A percentile compares a stretch with the other conserved stretches of the same genome.
Evolutionary conservation across 1,140 invertebrate species (phyloP).

Genomic region (Phenacoccus solenopsis): DNA sequence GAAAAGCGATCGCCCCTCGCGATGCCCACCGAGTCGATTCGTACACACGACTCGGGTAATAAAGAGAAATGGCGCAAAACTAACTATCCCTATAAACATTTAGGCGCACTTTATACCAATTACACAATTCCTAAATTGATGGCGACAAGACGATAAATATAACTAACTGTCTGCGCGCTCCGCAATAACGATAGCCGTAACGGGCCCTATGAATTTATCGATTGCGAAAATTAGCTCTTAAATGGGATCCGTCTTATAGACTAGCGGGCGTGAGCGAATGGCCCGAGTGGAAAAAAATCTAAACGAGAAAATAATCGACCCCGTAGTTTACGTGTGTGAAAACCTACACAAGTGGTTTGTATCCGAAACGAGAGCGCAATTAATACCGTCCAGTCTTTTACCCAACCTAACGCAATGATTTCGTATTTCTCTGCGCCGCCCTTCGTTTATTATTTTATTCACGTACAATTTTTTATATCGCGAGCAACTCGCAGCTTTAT

Average conservation of each 20-base stretch:
- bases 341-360: background rate
- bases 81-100: slow-evolving; percentile 3
- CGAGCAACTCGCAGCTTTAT: too few relatives aligned
- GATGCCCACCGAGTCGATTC: background rate
- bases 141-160: background rate
- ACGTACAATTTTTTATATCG: background rate
- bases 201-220: background rate
- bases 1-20: background rate
- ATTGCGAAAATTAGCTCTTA: slow-evolving; percentile 2
- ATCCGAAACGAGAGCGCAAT: background rate
- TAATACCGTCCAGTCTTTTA: background rate
- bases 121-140: background rate
- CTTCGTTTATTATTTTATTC: background rate
- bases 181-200: background rate
- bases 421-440: background rate
- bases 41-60: background rate
- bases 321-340: background rate
- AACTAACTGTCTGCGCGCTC: background rate
- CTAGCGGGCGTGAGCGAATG: background rate
- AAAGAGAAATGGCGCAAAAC: background rate
- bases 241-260: background rate
- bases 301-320: background rate
- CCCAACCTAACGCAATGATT: background rate
- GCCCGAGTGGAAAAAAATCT: background rate
- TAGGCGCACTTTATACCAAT: background rate